phyloP scores from a whole-genome alignment of 2,113 vertebrate genomes.

The Chauna torquata region DNA sequence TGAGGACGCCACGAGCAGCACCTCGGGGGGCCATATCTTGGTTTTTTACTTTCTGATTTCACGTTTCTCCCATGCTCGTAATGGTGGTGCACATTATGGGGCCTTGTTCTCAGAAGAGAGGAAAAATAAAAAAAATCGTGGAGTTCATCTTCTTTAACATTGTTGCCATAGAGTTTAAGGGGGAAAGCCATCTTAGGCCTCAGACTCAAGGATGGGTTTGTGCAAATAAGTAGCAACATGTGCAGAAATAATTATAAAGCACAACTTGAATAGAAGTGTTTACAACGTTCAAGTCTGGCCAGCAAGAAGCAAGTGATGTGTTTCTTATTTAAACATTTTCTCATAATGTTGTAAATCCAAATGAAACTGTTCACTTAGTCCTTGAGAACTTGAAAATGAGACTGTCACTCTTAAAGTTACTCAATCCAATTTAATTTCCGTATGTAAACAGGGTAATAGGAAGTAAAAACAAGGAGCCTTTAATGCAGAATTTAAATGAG shows the following conservation, averaged over 20 bases:
- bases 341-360: not conserved
- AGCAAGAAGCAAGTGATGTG: not conserved
- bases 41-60: no score
- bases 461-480: not conserved
- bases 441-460: not conserved
- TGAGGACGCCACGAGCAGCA: no score
- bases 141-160: not conserved
- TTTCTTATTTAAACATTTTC: not conserved
- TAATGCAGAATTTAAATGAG: not conserved
- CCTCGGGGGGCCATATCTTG: no score
- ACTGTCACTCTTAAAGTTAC: not conserved
- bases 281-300: not conserved
- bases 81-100: accelerated
- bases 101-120: not conserved
- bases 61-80: accelerated
- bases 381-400: not conserved
- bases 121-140: accelerated
- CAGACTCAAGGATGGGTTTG: not conserved
- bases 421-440: not conserved
- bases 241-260: not conserved
- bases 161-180: not conserved
- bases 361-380: not conserved
- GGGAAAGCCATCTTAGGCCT: no score
- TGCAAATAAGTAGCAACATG: not conserved
- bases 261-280: not conserved